Percentiles rank a stretch among this genome's conserved stretches.
These are phyloP conservation scores for Sphaerodactylus townsendi DNA, from an alignment of 2,113 vertebrate genomes.

Conservation along the genomic window DNA sequence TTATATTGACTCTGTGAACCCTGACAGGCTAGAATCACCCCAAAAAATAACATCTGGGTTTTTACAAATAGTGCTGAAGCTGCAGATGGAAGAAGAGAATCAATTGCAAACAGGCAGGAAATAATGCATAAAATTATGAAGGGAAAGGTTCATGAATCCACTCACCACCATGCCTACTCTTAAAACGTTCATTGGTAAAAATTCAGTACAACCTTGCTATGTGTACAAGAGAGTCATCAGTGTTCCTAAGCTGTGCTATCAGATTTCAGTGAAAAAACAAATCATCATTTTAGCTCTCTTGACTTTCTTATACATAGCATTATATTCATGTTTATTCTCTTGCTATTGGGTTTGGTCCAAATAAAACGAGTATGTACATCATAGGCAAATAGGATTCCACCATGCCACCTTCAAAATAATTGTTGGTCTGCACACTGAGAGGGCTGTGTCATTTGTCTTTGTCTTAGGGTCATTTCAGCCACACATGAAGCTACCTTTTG, in stretches of 20 bases:
- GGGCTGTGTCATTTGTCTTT: background rate
- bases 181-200: background rate
- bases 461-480: background rate
- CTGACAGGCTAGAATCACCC: background rate
- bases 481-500: too few relatives aligned
- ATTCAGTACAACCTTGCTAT: background rate
- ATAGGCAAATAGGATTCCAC: background rate
- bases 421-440: background rate
- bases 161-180: background rate
- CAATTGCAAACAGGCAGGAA: background rate
- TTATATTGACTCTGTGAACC: background rate
- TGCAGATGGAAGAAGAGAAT: background rate
- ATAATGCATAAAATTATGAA: background rate
- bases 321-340: background rate
- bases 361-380: too few relatives aligned
- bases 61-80: background rate
- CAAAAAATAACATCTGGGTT: background rate
- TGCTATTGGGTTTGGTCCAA: background rate
- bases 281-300: background rate
- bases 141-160: background rate
- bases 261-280: background rate
- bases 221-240: background rate
- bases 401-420: background rate
- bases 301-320: background rate
- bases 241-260: background rate